These are phyloP conservation scores for Chinchilla lanigera DNA, from an alignment of 2,113 vertebrate genomes.

Conservation along the genomic window DNA sequence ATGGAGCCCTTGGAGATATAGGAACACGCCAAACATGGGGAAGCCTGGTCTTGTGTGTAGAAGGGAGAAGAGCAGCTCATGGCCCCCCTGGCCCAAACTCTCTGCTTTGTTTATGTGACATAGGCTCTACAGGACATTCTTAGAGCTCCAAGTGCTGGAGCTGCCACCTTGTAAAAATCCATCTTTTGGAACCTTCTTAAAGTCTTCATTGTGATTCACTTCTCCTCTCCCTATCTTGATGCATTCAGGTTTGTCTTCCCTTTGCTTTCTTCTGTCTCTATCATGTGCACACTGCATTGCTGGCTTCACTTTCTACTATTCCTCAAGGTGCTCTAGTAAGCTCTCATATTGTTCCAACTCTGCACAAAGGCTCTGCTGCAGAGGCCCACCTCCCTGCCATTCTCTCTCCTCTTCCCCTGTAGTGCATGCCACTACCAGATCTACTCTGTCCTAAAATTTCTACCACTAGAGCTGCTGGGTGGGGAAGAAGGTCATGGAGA, in stretches of 20 bases:
- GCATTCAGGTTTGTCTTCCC: background rate
- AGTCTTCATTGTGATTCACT: background rate
- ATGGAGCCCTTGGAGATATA: no score
- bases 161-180: background rate
- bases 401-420: background rate
- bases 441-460: background rate
- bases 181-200: background rate
- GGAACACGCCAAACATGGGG: background rate
- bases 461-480: background rate
- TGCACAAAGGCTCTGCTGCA: fast-evolving
- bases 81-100: background rate
- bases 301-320: background rate
- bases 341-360: no score
- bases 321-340: background rate
- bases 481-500: background rate
- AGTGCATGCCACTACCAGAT: no score
- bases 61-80: background rate
- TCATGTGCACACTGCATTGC: background rate
- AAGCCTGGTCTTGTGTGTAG: background rate
- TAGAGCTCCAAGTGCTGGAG: background rate
- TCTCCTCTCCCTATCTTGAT: background rate
- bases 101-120: background rate
- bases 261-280: background rate
- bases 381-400: background rate
- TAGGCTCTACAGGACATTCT: no score